phyloP scores from a whole-genome alignment of 2,113 vertebrate species.

The Gyps fulvus region DNA sequence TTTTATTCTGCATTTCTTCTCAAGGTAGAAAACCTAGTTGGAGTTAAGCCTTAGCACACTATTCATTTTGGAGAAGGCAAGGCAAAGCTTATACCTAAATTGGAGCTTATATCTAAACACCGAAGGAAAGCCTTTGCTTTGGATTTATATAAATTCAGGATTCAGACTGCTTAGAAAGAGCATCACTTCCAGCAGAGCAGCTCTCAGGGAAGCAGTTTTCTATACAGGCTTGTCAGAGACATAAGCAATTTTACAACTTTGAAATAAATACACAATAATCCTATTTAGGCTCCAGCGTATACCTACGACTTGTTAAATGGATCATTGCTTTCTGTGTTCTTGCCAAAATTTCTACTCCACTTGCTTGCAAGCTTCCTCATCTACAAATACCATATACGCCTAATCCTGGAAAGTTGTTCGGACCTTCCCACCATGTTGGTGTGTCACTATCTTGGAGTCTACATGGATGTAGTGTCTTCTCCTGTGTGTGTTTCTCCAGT shows the following conservation, averaged over 20 bases:
- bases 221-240: neutral
- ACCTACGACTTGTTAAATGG: neutral
- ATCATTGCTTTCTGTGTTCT: neutral
- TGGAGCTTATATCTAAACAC: neutral
- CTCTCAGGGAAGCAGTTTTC: neutral
- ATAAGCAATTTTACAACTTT: neutral
- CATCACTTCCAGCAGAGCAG: neutral
- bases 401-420: neutral
- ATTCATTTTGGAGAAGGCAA: neutral
- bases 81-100: neutral
- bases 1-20: neutral
- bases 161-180: neutral
- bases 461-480: neutral
- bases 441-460: neutral
- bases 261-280: neutral
- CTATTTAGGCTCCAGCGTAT: neutral
- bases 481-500: neutral
- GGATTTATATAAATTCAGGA: neutral
- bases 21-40: neutral
- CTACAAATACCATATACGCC: neutral
- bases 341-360: neutral
- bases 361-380: neutral
- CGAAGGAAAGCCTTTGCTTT: neutral
- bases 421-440: neutral
- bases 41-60: neutral